phyloP scores from a whole-genome alignment of 2,888 invertebrate species.

The Trissolcus brochymenae region DNA sequence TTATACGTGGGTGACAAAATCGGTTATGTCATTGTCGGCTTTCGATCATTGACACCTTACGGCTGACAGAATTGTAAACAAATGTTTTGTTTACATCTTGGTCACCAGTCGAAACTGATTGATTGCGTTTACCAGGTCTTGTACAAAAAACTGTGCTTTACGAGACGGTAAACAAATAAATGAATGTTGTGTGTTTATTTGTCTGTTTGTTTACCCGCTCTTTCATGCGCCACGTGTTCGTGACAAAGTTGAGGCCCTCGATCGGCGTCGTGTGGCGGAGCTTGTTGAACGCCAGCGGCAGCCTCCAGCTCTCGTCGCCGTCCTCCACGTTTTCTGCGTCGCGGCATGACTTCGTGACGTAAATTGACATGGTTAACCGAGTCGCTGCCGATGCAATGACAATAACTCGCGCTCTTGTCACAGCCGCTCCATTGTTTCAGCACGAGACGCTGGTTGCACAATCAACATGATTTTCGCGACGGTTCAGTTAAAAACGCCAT shows the following conservation, averaged over 20 bases:
- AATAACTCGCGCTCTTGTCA: slow-evolving; percentile 15
- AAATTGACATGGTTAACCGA: slow-evolving; percentile 50
- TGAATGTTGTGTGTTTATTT: too few species aligned
- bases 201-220: slow-evolving; percentile 83
- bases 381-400: background rate
- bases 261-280: slow-evolving; percentile 86
- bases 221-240: slow-evolving; percentile 94
- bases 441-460: slow-evolving; percentile 13
- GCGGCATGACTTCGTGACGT: slow-evolving; percentile 52
- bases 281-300: slow-evolving; percentile 85
- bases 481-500: slow-evolving; percentile 40
- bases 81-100: too few species aligned
- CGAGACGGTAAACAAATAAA: too few species aligned
- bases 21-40: too few species aligned
- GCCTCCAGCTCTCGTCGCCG: slow-evolving; percentile 80
- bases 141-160: too few species aligned
- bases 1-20: too few species aligned
- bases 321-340: slow-evolving; percentile 38
- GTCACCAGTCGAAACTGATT: too few species aligned
- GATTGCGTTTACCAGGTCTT: too few species aligned
- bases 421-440: slow-evolving; percentile 19
- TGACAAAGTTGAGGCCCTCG: slow-evolving; percentile 81
- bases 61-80: too few species aligned
- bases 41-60: too few species aligned
- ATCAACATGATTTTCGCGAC: slow-evolving; percentile 17